These are phyloP conservation scores for Pteruthius melanotis DNA, from an alignment of 2,113 vertebrate genomes.

Conservation along the genomic window DNA sequence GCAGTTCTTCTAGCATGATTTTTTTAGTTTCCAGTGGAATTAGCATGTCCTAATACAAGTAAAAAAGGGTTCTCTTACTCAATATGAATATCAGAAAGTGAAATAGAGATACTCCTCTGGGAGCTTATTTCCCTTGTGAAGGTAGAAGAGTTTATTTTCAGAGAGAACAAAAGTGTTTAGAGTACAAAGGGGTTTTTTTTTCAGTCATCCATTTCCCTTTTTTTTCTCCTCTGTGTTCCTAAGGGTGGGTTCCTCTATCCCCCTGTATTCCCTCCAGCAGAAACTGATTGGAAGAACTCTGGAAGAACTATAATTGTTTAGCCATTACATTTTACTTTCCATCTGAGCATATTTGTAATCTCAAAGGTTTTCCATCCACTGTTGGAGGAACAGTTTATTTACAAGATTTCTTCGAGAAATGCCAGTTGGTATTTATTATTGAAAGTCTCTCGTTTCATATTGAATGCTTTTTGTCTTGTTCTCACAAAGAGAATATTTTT, in stretches of 20 bases:
- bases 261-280: background rate
- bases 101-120: background rate
- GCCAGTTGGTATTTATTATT: background rate
- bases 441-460: background rate
- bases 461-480: background rate
- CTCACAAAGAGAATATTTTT: background rate
- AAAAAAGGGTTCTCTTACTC: background rate
- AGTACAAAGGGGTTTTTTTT: background rate
- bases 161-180: background rate
- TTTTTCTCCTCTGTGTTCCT: background rate
- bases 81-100: background rate
- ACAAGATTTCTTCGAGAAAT: background rate
- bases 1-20: background rate
- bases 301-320: background rate
- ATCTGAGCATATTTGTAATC: background rate
- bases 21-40: background rate
- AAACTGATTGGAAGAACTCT: background rate
- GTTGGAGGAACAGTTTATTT: background rate
- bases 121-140: background rate
- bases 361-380: background rate
- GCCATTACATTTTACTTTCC: background rate
- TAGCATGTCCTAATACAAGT: background rate
- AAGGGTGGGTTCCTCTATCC: background rate
- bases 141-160: background rate
- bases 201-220: background rate